These are phyloP conservation scores for Copidosoma aretas DNA, from an alignment of 2,888 invertebrate genomes.

Conservation along the genomic window DNA sequence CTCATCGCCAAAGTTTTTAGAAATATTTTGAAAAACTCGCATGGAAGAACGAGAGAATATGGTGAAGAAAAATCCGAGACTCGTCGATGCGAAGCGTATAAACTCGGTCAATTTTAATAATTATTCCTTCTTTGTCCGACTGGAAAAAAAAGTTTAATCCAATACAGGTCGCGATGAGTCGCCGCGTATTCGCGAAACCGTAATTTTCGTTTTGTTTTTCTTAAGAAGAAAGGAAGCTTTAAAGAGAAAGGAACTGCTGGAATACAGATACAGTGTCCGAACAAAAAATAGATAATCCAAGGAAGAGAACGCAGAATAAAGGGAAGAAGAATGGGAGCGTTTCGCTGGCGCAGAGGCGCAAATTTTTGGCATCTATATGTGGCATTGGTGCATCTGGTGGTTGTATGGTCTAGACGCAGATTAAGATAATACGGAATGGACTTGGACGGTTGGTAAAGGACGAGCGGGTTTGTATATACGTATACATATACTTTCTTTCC, in stretches of 20 bases:
- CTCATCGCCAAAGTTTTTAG: too few relatives aligned
- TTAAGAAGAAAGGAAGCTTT: constrained; percentile 21
- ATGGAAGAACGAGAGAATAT: too few relatives aligned
- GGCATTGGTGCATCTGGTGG: background rate
- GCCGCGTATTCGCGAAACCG: constrained; percentile 4
- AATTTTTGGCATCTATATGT: constrained; percentile 30
- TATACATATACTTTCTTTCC: background rate
- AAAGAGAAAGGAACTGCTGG: background rate
- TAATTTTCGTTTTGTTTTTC: background rate
- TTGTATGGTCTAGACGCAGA: constrained; percentile 28
- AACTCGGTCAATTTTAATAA: too few relatives aligned
- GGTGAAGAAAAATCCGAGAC: too few relatives aligned
- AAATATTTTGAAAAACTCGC: too few relatives aligned
- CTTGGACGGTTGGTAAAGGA: background rate
- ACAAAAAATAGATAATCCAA: background rate
- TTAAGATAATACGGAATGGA: constrained; percentile 29
- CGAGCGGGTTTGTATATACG: too few relatives aligned
- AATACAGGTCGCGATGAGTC: constrained; percentile 19
- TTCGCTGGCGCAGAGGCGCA: constrained; percentile 21
- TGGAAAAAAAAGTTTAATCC: constrained; percentile 11
- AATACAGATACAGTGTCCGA: background rate
- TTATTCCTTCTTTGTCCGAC: background rate
- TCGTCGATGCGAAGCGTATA: too few relatives aligned
- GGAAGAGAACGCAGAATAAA: background rate
- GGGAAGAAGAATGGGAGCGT: constrained; percentile 21